Evolutionary conservation across 1,140 invertebrate genomes (phyloP).

Genomic region (Paraescarpia echinospica): DNA sequence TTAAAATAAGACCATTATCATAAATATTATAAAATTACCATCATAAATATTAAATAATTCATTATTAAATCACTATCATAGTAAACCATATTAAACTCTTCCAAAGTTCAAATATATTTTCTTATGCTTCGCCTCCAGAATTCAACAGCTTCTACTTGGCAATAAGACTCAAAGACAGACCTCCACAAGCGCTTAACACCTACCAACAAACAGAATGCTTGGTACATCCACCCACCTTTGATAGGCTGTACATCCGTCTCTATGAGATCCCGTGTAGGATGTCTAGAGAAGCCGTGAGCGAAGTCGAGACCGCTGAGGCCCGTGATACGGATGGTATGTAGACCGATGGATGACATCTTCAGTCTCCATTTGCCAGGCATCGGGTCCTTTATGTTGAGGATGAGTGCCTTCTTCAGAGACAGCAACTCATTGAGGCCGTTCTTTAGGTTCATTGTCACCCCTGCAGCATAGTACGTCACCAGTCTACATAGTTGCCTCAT

Average conservation of each 20-base stretch:
- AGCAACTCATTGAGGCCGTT: conserved; percentile 51
- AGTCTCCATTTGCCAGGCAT: conserved; percentile 67
- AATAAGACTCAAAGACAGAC: neutral
- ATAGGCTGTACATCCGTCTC: conserved; percentile 66
- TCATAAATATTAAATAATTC: too few species aligned
- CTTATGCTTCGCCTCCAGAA: neutral
- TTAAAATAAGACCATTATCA: too few species aligned
- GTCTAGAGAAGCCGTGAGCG: conserved; percentile 69
- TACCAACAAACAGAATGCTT: neutral
- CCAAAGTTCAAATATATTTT: too few species aligned
- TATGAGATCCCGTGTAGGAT: conserved; percentile 59
- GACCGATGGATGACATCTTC: conserved; percentile 64
- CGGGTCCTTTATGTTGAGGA: conserved; percentile 67
- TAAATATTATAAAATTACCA: too few species aligned
- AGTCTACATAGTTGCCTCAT: too few species aligned
- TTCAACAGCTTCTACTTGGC: neutral
- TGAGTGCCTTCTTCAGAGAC: conserved; percentile 67
- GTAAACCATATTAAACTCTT: too few species aligned
- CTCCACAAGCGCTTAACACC: neutral
- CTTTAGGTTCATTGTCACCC: neutral
- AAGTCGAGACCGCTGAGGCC: conserved; percentile 69
- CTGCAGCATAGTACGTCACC: neutral
- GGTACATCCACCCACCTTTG: conserved; percentile 58
- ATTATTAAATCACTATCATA: too few species aligned
- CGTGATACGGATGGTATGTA: conserved; percentile 69